phyloP scores from a whole-genome alignment of 2,113 vertebrate genomes.

The Strigops habroptila region DNA sequence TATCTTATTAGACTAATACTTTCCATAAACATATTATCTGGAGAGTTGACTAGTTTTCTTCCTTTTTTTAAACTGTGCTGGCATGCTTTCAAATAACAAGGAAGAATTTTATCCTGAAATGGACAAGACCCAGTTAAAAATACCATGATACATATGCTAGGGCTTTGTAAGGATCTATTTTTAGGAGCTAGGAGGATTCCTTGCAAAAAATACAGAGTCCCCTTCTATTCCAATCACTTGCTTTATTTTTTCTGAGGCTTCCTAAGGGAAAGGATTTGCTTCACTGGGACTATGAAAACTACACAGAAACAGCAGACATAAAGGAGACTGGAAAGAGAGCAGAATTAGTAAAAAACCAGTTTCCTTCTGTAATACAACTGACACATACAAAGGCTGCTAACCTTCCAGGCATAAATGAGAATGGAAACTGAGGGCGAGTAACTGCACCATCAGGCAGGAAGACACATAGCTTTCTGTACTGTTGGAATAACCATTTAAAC shows the following conservation, averaged over 20 bases:
- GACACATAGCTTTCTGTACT: neutral
- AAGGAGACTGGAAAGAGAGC: neutral
- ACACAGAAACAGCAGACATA: neutral
- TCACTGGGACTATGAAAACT: neutral
- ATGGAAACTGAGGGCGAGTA: neutral
- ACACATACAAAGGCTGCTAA: neutral
- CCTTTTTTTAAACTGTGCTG: constrained; percentile 52
- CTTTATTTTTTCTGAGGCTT: constrained; percentile 35
- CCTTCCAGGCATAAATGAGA: neutral
- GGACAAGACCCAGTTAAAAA: constrained; percentile 54
- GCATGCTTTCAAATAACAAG: constrained; percentile 44
- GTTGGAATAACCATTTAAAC: constrained; percentile 28
- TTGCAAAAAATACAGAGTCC: constrained; percentile 20
- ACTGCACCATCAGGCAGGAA: constrained; percentile 7
- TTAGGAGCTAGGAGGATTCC: constrained; percentile 38
- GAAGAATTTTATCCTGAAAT: constrained; percentile 56
- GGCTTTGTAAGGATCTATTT: constrained; percentile 51
- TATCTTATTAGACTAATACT: constrained; percentile 59
- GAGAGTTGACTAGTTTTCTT: constrained; percentile 46
- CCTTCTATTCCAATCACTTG: neutral
- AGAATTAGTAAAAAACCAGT: neutral
- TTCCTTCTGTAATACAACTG: neutral
- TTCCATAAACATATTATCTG: constrained; percentile 62
- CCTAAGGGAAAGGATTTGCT: constrained; percentile 18
- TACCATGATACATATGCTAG: constrained; percentile 6